Evolutionary conservation across 2,797 vertebrate genomes (phyloP), one percentile per base, ranked within the genome.

Genomic region (Psittacula echo): DNA sequence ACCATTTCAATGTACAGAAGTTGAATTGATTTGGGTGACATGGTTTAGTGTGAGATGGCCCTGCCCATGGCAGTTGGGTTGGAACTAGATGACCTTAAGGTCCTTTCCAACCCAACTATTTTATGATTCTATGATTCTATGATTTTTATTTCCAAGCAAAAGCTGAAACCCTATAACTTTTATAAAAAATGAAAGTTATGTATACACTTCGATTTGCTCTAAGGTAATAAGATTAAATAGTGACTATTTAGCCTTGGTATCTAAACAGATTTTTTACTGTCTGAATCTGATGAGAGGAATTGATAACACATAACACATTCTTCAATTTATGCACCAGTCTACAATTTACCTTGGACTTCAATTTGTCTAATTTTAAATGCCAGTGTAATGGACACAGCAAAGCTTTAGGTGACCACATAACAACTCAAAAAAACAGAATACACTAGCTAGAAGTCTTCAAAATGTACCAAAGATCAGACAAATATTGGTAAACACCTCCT

Each of bases 161-260:
- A 92, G 11, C 3, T 83, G 32, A 85, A 77, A 8, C 1, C 13
- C 8, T 41, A 24, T 20, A 51, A 85, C 18, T 30, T 48, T 54
- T 62, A 87, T 68, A 53, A 34, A 18, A 7, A 76, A 37, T 30
- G 45, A 47, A 79, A 87, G 66, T 16, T 19, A 5, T 18, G 2
- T 44, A 10, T 47, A 32, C 10, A 7, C 7, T 58, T 81, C 1
- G 2, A 61, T 32, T 56, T 2, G 0, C 6, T 62, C 7, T 58
- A 26, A 48, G 22, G 5, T 47, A 18, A 22, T 71, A 51, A 39
- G 24, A 75, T 22, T 74, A 74, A 88, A 65, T 3, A 73, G 4
- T 56, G 27, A 60, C 12, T 65, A 61, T 34, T 75, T 67, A 60
- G 39, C 14, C 5, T 79, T 77, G 39, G 30, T 37, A 72, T 10